Base-by-base conservation (phyloP, 2,888 invertebrate species). In the Pseudococcus viburni region DNA sequence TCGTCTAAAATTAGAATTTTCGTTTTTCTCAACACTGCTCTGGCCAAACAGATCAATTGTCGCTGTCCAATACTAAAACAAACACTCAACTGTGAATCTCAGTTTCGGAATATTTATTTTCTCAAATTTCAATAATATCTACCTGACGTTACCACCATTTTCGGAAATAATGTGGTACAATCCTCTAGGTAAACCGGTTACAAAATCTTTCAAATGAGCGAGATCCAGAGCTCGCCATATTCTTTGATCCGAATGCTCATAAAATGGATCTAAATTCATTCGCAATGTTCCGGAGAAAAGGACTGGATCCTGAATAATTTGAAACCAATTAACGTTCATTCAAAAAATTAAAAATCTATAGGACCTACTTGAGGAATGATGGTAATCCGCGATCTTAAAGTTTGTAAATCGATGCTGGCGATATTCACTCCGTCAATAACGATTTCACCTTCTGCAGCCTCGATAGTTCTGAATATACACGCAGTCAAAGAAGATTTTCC, bases 231-330 rank as follows among this genome's bases (percentile, higher is more conserved):
- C 95, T 87, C 93, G 93, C 98, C 98, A 99, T 84, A 99, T 92
- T 88, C 97, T 95, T 0, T 95, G 95, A 91, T 99, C 99, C 0
- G 93, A 92, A 92, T 96, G 94, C 1, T 92, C 92, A 90, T 94
- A 93, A 92, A 98, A 97, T 4, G 99, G 99, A 93, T 99, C 99
- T 89, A 99, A 93, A 93, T 99, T 99, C 93, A 96, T 94, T 88
- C 98, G 94, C 90, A 99, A 93, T 8, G 95, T 95, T 85, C 98
- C 98, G 42, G 97, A 97, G 93, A 99, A 99, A 89, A 99, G 93
- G 84, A 98, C 97, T 0, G 99, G 98, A 93, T 99, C 99, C 93
- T 99, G 77, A 80, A n/a, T 84, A 83, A 33, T 33, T 33, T 42
- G 42, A 42, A 39, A 42, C 42, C 42, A 42, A 42, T 42, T 42